Evolutionary conservation across 2,797 vertebrate species (phyloP).

Genomic region (Ciconia nigra): DNA sequence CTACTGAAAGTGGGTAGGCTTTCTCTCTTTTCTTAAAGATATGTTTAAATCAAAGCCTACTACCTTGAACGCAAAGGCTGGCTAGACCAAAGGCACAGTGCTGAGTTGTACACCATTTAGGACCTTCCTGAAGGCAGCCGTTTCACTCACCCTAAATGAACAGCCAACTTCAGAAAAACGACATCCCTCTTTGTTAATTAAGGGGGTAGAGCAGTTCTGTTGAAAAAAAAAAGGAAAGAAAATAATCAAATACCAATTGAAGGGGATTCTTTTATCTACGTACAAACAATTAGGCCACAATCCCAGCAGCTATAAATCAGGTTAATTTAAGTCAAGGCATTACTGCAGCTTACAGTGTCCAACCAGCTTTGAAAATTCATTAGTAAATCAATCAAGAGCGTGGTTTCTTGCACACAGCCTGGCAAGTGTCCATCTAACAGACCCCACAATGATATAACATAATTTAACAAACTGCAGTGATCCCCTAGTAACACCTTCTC

Average conservation of each 20-base stretch:
- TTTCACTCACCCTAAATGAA: conserved; percentile 75
- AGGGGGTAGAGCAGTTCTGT: conserved; percentile 54
- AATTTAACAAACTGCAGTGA: background rate
- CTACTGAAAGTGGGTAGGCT: background rate
- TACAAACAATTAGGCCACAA: background rate
- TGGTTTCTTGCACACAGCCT: background rate
- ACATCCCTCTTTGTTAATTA: conserved; percentile 66
- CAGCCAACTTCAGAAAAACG: conserved; percentile 79
- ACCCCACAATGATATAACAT: background rate
- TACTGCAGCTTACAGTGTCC: background rate
- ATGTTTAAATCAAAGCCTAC: background rate
- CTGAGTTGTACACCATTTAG: background rate
- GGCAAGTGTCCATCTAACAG: background rate
- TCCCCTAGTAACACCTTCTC: background rate
- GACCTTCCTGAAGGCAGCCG: background rate
- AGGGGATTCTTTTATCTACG: background rate
- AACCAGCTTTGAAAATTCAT: background rate
- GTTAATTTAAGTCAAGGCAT: background rate
- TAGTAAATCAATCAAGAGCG: background rate
- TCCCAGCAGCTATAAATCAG: background rate
- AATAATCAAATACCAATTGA: background rate
- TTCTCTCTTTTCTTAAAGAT: background rate
- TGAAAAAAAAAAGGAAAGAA: background rate
- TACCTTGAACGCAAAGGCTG: background rate
- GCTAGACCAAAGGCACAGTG: background rate